phyloP scores from a whole-genome alignment of 2,888 invertebrate species.

The Arctia plantaginis region DNA sequence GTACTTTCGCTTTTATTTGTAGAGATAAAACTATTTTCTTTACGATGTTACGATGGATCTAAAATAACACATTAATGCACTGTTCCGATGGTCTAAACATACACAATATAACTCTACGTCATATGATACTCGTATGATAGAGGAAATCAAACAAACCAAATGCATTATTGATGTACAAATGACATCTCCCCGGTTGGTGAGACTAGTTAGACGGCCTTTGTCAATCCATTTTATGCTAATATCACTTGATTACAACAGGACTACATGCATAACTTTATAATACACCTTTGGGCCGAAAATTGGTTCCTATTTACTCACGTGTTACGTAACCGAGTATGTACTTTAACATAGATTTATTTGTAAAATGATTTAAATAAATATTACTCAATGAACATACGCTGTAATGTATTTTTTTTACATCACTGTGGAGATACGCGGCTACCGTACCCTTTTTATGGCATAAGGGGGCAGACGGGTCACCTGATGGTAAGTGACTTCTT shows the following conservation, averaged over 20 bases:
- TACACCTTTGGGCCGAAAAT: slow-evolving; percentile 38
- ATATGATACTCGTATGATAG: slow-evolving; percentile 24
- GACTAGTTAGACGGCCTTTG: slow-evolving; percentile 58
- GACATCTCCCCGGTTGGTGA: slow-evolving; percentile 36
- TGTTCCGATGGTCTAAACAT: background rate
- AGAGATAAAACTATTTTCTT: too few relatives aligned
- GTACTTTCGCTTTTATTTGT: too few relatives aligned
- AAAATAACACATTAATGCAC: background rate
- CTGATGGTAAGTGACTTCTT: too few relatives aligned
- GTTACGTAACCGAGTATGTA: background rate
- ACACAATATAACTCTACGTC: background rate
- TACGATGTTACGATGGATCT: too few relatives aligned
- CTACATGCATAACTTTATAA: slow-evolving; percentile 33
- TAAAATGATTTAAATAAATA: background rate
- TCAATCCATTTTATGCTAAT: slow-evolving; percentile 61
- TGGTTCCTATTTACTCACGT: slow-evolving; percentile 21
- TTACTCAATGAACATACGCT: too few relatives aligned
- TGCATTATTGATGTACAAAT: slow-evolving; percentile 53
- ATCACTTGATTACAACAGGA: slow-evolving; percentile 53
- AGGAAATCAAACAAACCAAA: slow-evolving; percentile 41
- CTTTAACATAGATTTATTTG: background rate
- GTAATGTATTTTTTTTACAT: too few relatives aligned
- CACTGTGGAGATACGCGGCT: too few relatives aligned
- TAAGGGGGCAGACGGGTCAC: too few relatives aligned
- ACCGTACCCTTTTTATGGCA: too few relatives aligned